Percentiles rank a stretch among this genome's conserved stretches.
Conservation (phyloP, 2,113 vertebrate genomes). For the Cinclus cinclus region DNA sequence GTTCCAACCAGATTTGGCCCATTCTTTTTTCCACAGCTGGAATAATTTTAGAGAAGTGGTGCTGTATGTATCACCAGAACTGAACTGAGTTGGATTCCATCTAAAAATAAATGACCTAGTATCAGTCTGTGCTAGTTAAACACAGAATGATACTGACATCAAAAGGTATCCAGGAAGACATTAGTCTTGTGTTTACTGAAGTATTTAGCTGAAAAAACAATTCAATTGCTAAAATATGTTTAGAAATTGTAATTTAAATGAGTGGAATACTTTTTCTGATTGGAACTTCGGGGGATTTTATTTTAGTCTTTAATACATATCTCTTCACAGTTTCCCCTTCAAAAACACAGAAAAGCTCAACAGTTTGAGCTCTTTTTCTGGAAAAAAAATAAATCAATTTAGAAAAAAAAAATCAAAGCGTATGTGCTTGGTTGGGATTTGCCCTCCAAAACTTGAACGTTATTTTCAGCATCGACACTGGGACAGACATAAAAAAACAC, state of each 20-base stretch:
- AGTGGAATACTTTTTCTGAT: not conserved
- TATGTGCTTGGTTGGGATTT: not conserved
- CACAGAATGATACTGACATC: not conserved
- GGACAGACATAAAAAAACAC: not conserved
- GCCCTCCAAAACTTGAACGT: not conserved
- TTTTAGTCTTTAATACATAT: not conserved
- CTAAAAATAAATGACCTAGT: conserved; percentile 52
- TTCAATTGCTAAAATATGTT: accelerated
- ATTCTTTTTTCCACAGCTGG: not conserved
- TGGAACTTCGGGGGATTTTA: not conserved
- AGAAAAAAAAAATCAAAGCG: not conserved
- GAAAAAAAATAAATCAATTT: not conserved
- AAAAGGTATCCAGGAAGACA: not conserved
- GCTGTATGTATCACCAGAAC: not conserved
- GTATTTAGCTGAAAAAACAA: not conserved
- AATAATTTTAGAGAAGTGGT: not conserved
- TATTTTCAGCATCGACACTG: not conserved
- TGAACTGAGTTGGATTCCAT: not conserved
- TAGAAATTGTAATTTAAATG: not conserved
- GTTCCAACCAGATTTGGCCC: not conserved
- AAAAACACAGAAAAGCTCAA: not conserved
- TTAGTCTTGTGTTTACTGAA: not conserved
- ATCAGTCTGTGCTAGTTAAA: not conserved
- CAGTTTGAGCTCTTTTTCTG: not conserved
- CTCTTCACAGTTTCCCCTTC: not conserved